phyloP scores from a whole-genome alignment of 2,888 invertebrate genomes.

The Orthosia gracilis region DNA sequence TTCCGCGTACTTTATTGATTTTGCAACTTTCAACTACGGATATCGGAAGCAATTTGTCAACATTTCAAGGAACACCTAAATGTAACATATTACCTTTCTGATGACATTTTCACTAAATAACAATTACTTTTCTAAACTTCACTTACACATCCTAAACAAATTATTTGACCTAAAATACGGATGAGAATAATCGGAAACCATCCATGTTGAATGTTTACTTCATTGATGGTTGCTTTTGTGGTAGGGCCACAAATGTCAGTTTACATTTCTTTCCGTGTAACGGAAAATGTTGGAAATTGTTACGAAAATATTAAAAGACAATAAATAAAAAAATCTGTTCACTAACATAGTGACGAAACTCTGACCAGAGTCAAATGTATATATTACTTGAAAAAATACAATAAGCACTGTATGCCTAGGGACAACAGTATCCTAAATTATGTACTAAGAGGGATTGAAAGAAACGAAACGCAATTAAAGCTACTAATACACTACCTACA shows the following conservation, averaged over 20 bases:
- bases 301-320: not conserved
- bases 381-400: not conserved
- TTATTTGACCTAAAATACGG: slow-evolving; percentile 84
- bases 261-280: slow-evolving; percentile 27
- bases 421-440: too few relatives aligned
- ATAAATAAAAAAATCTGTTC: fast-evolving
- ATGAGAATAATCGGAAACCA: slow-evolving; percentile 83
- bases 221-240: slow-evolving; percentile 70
- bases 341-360: too few relatives aligned
- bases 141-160: slow-evolving; percentile 82
- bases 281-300: slow-evolving; percentile 11
- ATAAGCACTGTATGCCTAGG: not conserved
- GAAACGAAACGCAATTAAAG: slow-evolving; percentile 8
- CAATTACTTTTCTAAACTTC: slow-evolving; percentile 73
- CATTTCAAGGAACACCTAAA: slow-evolving; percentile 67
- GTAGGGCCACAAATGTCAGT: slow-evolving; percentile 58
- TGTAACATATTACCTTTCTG: slow-evolving; percentile 85
- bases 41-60: slow-evolving; percentile 83
- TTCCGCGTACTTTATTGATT: slow-evolving; percentile 91
- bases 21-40: slow-evolving; percentile 88
- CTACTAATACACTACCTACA: not conserved
- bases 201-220: slow-evolving; percentile 91
- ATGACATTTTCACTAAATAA: slow-evolving; percentile 84
- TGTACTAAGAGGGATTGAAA: too few relatives aligned
- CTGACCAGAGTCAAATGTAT: too few relatives aligned